Conservation (phyloP, 1,140 invertebrate genomes). For the Himalopsyche phryganea region DNA sequence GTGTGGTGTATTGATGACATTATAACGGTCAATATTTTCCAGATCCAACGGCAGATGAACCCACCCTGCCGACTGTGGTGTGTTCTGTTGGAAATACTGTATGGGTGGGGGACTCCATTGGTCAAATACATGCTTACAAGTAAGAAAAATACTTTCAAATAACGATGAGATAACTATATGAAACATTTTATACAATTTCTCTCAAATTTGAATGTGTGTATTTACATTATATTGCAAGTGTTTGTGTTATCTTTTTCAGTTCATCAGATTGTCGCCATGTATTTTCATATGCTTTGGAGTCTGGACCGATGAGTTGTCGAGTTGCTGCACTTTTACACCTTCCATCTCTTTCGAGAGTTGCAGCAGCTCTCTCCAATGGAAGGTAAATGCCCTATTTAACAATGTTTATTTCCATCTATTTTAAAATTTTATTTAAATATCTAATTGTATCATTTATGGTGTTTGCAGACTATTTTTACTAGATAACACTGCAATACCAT, state of each 20-base stretch:
- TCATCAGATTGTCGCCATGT: slow-evolving; percentile 53
- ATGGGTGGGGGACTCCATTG: slow-evolving; percentile 83
- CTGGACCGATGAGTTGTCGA: slow-evolving; percentile 48
- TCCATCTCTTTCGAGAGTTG: slow-evolving; percentile 63
- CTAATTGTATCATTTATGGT: no score
- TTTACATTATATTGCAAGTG: no score
- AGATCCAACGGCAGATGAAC: slow-evolving; percentile 39
- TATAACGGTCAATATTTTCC: slow-evolving; percentile 6
- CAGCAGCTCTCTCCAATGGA: slow-evolving; percentile 69
- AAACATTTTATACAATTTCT: no score
- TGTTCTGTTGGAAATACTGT: slow-evolving; percentile 68
- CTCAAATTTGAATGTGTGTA: no score
- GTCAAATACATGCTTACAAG: slow-evolving; percentile 76
- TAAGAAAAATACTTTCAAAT: no score
- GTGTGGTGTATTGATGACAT: no score
- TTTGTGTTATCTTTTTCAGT: no score
- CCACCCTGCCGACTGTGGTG: slow-evolving; percentile 60
- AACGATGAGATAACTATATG: no score
- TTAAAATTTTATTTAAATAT: no score
- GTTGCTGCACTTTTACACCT: slow-evolving; percentile 65
- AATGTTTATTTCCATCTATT: no score
- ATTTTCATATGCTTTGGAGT: slow-evolving; percentile 58
- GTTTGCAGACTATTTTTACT: slow-evolving; percentile 65
- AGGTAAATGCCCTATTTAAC: no score
- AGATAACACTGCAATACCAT: slow-evolving; percentile 58